These are phyloP conservation scores for Siderastrea radians DNA, from an alignment of 92 coral and sea anemone species.

Conservation along the genomic window DNA sequence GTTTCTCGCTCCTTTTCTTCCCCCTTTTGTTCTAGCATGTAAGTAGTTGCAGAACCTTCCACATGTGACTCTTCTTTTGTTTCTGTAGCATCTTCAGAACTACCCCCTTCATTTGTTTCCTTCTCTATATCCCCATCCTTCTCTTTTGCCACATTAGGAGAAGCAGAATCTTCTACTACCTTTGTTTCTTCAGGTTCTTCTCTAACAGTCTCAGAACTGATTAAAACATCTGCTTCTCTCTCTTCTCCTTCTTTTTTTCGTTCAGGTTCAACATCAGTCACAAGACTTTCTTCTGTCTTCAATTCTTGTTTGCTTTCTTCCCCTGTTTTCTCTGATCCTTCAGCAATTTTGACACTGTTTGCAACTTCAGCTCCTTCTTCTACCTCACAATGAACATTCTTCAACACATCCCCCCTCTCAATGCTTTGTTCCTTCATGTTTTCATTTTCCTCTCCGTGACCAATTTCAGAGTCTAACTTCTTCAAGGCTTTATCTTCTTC, in stretches of 20 bases:
- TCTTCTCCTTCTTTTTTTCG: background rate
- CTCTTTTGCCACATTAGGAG: background rate
- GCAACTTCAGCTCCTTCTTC: background rate
- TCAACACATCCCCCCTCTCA: background rate
- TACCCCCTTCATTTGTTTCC: background rate
- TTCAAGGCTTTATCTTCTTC: background rate
- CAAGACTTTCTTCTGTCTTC: background rate
- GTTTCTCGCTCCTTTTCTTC: background rate
- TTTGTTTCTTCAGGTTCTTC: background rate
- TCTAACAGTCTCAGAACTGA: background rate
- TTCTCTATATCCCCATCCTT: background rate
- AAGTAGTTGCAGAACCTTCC: background rate
- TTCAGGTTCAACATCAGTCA: background rate
- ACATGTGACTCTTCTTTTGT: too few species aligned
- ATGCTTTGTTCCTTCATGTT: background rate
- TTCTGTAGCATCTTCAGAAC: background rate
- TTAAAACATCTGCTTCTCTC: background rate
- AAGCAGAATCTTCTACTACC: background rate
- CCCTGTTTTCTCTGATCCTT: background rate
- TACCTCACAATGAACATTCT: background rate
- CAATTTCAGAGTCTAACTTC: background rate
- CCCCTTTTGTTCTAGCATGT: background rate
- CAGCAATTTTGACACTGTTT: background rate
- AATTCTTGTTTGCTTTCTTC: conserved; percentile 6
- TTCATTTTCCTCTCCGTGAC: background rate